These are phyloP conservation scores for Plecturocebus donacophilus DNA, from an alignment of 2,113 vertebrate genomes.

Conservation along the genomic window DNA sequence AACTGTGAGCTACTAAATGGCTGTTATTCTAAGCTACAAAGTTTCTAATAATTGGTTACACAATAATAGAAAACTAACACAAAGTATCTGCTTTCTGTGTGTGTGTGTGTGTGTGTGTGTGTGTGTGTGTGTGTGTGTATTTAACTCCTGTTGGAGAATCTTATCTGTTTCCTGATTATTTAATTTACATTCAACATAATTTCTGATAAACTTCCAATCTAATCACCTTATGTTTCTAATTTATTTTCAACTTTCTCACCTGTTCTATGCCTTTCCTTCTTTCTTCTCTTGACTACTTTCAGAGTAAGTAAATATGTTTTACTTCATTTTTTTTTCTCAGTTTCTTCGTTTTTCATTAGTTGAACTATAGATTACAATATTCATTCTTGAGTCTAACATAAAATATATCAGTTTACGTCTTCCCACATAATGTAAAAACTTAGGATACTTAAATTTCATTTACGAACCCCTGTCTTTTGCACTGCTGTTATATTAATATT, in stretches of 20 bases:
- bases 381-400: neutral
- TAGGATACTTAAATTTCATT: neutral
- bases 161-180: neutral
- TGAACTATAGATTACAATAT: neutral
- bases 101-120: too few species aligned
- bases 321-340: neutral
- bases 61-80: neutral
- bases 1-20: neutral
- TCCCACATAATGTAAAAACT: neutral
- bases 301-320: neutral
- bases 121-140: neutral
- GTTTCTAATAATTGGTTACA: neutral
- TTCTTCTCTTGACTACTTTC: neutral
- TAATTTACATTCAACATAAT: neutral
- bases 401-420: neutral
- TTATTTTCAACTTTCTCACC: neutral
- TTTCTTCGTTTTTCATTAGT: neutral
- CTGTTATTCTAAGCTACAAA: neutral
- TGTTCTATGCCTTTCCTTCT: neutral
- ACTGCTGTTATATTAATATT: neutral
- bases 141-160: neutral
- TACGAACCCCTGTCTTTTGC: neutral
- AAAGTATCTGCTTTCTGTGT: neutral
- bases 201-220: neutral
- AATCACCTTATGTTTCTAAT: neutral